Evolutionary conservation across 37 sponge, comb jelly and placozoan species (phyloP).

Genomic region (Eunapius fragilis): DNA sequence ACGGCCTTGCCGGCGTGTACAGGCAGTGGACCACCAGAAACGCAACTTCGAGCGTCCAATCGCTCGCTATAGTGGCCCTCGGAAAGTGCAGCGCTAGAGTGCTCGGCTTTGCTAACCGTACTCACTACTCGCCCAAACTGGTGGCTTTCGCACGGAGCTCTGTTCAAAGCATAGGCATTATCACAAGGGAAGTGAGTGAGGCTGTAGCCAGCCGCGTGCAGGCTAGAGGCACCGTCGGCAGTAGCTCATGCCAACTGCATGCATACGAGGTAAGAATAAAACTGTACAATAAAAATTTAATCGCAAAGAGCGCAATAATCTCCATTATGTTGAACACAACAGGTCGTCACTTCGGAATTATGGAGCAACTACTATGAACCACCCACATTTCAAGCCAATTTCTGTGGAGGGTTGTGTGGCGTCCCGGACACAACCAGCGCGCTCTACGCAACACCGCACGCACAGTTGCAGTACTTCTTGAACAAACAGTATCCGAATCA

Average conservation of each 20-base stretch:
- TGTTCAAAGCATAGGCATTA: neutral
- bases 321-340: neutral
- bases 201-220: neutral
- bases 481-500: conserved; percentile 11
- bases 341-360: neutral
- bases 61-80: neutral
- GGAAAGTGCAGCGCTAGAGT: neutral
- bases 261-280: neutral
- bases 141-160: neutral
- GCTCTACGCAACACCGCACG: conserved; percentile 35
- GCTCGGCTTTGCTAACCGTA: too few species aligned
- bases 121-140: neutral
- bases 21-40: neutral
- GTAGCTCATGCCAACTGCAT: neutral
- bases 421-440: conserved; percentile 6
- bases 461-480: conserved; percentile 40
- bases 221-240: neutral
- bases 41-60: neutral
- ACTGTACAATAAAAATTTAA: too few species aligned
- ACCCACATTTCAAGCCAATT: conserved; percentile 28
- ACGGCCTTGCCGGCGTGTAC: conserved; percentile 13
- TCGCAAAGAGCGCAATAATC: neutral
- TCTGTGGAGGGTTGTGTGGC: conserved; percentile 56
- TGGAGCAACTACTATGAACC: conserved; percentile 40
- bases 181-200: neutral